Evolutionary conservation across 2,113 vertebrate genomes (phyloP).

Genomic region (Neogale vison): DNA sequence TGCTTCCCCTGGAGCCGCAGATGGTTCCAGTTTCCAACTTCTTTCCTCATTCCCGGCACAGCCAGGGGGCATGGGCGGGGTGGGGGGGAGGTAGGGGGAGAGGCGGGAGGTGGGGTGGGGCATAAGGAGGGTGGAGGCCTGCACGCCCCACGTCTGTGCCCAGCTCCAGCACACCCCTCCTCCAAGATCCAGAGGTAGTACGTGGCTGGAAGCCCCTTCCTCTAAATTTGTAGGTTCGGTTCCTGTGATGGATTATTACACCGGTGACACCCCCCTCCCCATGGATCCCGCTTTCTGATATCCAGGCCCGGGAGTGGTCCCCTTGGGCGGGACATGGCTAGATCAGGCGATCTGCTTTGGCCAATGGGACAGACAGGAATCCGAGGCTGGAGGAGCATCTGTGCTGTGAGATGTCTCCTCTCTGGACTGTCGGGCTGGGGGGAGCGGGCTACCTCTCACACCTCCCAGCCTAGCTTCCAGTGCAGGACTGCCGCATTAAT

Average conservation of each 20-base stretch:
- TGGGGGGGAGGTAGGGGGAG: too few relatives aligned
- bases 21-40: background rate
- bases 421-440: too few relatives aligned
- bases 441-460: background rate
- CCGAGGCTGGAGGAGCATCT: background rate
- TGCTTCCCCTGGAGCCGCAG: background rate
- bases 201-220: background rate
- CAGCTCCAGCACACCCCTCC: background rate
- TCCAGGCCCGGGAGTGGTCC: background rate
- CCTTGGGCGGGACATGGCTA: fast-evolving
- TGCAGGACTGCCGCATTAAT: background rate
- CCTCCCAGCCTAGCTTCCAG: background rate
- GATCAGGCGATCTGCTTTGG: background rate
- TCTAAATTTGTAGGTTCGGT: background rate
- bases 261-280: background rate
- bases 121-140: too few relatives aligned
- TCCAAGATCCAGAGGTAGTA: background rate
- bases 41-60: background rate
- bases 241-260: background rate
- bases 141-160: background rate
- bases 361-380: background rate
- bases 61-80: too few relatives aligned
- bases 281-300: background rate
- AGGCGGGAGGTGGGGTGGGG: too few relatives aligned
- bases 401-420: background rate